Base-by-base conservation (phyloP, 2,888 invertebrate species). In the Agonopterix arenella region DNA sequence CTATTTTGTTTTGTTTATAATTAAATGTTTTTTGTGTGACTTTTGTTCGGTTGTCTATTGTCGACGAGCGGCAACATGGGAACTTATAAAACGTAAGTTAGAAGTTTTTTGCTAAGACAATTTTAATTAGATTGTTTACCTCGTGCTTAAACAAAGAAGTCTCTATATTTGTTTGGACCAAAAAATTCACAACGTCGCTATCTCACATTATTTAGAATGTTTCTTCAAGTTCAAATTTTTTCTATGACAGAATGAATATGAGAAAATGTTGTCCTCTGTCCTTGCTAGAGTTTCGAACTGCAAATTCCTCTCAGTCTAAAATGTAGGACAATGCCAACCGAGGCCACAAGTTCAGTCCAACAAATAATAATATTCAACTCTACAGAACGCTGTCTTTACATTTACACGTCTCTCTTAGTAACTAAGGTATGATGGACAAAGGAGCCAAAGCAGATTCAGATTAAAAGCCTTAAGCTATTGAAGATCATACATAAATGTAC, bases 281-380 rank as follows among this genome's bases (percentile, higher is more conserved):
- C 52, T 53, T 48, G 48, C 53, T 53, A 42, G 47, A 67, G 60
- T 61, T 28, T 28, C 28, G 59, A 60, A 63, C 63, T 67, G 66
- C 68, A 61, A 70, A 74, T 72, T 75, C 73, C 70, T 66, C 61
- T 53, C 59, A 58, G 61, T 70, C 60, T 62, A 51, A 65, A 76
- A 82, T 75, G 71, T 83, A 77, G 80, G 76, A 77, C 81, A 80
- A 81, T 80, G 80, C 68, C 77, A 77, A 53, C 58, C 60, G 58
- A 67, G 66, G 50, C 28, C 28, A 28, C 50, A 56, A 59, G 64
- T 68, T 68, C 61, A 63, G 28, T 28, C 28, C 28, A 28, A 28
- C 28, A 28, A 28, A 45, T 11, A 47, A 43, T 50, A 13, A 13
- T 46, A 44, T 48, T 47, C 45, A 40, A n/a, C 52, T 56, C 48